Conservation (phyloP, 2,113 vertebrate species). For the Trinectes maculatus region DNA sequence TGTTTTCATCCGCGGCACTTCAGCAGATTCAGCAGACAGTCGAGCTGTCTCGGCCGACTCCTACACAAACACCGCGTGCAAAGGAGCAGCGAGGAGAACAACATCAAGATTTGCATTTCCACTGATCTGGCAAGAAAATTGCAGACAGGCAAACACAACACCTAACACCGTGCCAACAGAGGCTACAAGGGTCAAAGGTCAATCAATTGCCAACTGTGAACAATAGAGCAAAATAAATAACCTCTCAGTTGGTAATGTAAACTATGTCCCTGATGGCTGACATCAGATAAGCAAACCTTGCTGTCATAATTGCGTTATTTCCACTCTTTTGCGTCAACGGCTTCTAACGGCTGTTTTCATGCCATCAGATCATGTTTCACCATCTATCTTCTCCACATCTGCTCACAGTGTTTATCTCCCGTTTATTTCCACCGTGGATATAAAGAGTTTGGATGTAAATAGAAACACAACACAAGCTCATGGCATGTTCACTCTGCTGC, state of each 20-base stretch:
- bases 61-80: conserved; percentile 8
- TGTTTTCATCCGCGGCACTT: conserved; percentile 2
- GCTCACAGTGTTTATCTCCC: conserved; percentile 24
- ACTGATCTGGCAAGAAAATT: conserved; percentile 17
- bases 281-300: conserved; percentile 22
- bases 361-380: conserved; percentile 1
- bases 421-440: conserved; percentile 1
- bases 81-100: neutral
- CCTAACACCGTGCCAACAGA: conserved; percentile 9
- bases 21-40: conserved; percentile 12
- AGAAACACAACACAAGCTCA: neutral
- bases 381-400: conserved; percentile 22
- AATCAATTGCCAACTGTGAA: conserved; percentile 54
- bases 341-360: too few species aligned
- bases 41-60: conserved; percentile 10
- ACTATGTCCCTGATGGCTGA: conserved; percentile 49
- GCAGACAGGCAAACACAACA: conserved; percentile 18
- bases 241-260: conserved; percentile 53
- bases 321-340: neutral
- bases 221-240: conserved; percentile 47
- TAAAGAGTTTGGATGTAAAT: conserved; percentile 2
- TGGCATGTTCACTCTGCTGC: neutral
- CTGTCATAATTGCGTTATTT: conserved; percentile 15
- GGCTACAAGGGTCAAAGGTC: conserved; percentile 43
- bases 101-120: conserved; percentile 24